phyloP scores from a whole-genome alignment of 2,113 vertebrate genomes.

The Rhabdornis inornatus region DNA sequence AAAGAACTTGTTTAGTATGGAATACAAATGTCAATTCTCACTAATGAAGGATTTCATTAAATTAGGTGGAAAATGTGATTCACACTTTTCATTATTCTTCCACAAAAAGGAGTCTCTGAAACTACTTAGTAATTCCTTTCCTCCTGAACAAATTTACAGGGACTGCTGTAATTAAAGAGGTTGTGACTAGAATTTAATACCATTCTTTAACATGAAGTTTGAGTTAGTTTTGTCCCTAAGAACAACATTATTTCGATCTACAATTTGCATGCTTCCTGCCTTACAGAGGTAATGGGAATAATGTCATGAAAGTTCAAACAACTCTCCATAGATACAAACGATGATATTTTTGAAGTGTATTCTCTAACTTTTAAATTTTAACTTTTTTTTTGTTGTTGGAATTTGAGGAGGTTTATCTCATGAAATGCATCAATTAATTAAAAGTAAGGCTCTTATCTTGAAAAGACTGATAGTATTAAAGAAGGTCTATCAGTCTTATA shows the following conservation, averaged over 20 bases:
- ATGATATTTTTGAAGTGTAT: background rate
- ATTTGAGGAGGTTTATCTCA: background rate
- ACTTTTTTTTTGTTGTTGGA: background rate
- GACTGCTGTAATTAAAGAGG: background rate
- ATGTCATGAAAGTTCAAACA: background rate
- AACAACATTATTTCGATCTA: background rate
- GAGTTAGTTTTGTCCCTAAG: background rate
- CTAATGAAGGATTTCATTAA: conserved; percentile 39
- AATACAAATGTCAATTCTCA: conserved; percentile 1
- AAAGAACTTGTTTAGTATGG: background rate
- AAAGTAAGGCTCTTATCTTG: background rate
- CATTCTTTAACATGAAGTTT: background rate
- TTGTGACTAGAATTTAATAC: conserved; percentile 14
- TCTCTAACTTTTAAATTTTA: background rate
- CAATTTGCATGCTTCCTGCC: background rate
- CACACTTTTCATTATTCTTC: conserved; percentile 17
- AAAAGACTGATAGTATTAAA: background rate
- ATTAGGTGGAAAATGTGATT: conserved; percentile 6
- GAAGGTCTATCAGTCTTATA: background rate
- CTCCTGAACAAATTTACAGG: conserved; percentile 1
- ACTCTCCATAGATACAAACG: background rate
- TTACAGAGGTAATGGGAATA: background rate
- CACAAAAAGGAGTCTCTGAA: conserved; percentile 18
- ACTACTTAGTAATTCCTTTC: background rate
- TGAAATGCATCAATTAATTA: background rate